These are phyloP conservation scores for Poeciliopsis gracilis DNA, from an alignment of 2,797 vertebrate species.

Conservation along the genomic window DNA sequence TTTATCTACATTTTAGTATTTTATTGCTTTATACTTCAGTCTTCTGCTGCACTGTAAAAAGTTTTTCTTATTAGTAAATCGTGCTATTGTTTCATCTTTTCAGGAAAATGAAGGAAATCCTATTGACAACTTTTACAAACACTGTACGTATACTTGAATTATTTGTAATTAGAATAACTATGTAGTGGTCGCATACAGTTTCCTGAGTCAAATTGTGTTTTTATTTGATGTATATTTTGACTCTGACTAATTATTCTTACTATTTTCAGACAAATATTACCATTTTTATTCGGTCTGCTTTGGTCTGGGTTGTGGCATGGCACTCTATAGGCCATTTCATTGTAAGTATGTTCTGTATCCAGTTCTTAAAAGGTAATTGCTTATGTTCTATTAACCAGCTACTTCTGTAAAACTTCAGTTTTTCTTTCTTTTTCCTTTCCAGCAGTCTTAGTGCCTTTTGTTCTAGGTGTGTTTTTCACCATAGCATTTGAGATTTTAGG, in stretches of 20 bases:
- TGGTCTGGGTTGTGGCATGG: conserved; percentile 69
- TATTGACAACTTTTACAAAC: conserved; percentile 41
- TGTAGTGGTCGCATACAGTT: not conserved
- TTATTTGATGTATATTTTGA: not conserved
- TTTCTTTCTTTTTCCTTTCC: conserved; percentile 26
- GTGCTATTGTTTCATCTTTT: conserved; percentile 29
- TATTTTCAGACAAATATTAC: conserved; percentile 74
- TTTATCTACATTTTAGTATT: not conserved
- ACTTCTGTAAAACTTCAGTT: not conserved
- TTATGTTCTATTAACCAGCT: not conserved
- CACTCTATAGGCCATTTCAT: conserved; percentile 64
- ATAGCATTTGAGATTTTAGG: conserved; percentile 67
- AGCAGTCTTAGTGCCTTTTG: conserved; percentile 53
- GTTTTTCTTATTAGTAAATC: not conserved
- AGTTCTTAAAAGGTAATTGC: not conserved
- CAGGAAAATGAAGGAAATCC: conserved; percentile 34
- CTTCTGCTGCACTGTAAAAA: not conserved
- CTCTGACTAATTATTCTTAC: conserved; percentile 15
- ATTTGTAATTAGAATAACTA: not conserved
- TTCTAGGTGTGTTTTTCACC: conserved; percentile 49
- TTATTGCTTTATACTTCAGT: not conserved
- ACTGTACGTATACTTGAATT: conserved; percentile 63
- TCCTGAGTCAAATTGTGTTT: not conserved
- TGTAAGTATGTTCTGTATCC: conserved; percentile 57
- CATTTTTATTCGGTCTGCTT: conserved; percentile 77